These are phyloP conservation scores for Ameiurus melas DNA, from an alignment of 2,113 vertebrate species.

Conservation along the genomic window DNA sequence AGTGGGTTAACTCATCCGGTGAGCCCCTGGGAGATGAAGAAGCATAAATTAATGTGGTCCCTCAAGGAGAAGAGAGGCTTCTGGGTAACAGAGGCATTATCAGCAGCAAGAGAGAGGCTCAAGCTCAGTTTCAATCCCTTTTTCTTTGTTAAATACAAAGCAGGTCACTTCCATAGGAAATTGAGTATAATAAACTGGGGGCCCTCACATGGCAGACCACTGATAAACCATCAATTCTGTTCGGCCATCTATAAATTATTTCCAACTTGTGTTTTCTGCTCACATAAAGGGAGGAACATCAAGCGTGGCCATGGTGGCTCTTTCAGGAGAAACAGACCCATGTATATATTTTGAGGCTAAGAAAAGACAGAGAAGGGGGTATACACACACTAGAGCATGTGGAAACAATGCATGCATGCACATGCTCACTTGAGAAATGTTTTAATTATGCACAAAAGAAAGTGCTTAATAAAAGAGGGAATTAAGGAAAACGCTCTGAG, in stretches of 20 bases:
- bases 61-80: slow-evolving; percentile 67
- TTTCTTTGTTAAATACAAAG: slow-evolving; percentile 77
- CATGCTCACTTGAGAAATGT: slow-evolving; percentile 77
- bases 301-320: slow-evolving; percentile 53
- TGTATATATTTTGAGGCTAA: slow-evolving; percentile 44
- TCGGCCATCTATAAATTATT: slow-evolving; percentile 58
- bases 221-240: slow-evolving; percentile 70
- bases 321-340: slow-evolving; percentile 44
- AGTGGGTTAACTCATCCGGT: slow-evolving; percentile 67
- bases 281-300: slow-evolving; percentile 47
- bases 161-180: slow-evolving; percentile 73
- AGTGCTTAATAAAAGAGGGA: slow-evolving; percentile 77
- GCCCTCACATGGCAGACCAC: slow-evolving; percentile 61
- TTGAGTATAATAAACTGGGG: slow-evolving; percentile 71
- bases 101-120: slow-evolving; percentile 64
- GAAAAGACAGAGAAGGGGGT: slow-evolving; percentile 33
- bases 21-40: slow-evolving; percentile 71
- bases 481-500: slow-evolving; percentile 77
- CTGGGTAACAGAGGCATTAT: slow-evolving; percentile 67
- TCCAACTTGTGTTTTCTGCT: slow-evolving; percentile 54
- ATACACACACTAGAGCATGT: slow-evolving; percentile 27
- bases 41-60: slow-evolving; percentile 74
- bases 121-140: slow-evolving; percentile 74
- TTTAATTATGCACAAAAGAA: slow-evolving; percentile 78
- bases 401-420: slow-evolving; percentile 63